Evolutionary conservation across 2,113 vertebrate species (phyloP).

Genomic region (Passer montanus): DNA sequence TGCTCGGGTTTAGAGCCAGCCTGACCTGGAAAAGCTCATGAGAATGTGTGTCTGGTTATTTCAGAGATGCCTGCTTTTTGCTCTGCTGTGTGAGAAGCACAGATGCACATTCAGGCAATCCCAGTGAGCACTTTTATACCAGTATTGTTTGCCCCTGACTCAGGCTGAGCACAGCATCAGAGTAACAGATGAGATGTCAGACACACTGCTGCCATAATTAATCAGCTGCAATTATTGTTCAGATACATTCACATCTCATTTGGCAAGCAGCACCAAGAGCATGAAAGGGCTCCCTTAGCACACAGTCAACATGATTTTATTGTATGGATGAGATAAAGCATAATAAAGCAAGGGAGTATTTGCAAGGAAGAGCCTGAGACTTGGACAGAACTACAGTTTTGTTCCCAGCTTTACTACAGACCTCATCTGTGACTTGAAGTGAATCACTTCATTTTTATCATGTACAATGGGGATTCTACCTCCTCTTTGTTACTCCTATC

Average conservation of each 20-base stretch:
- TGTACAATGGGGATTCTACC: not conserved
- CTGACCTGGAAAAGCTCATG: not conserved
- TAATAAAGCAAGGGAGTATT: not conserved
- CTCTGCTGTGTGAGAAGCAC: not conserved
- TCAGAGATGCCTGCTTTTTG: not conserved
- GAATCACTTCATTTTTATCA: not conserved
- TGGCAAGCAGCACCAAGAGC: not conserved
- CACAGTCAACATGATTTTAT: not conserved
- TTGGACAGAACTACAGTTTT: not conserved
- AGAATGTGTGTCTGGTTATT: not conserved
- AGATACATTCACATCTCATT: not conserved
- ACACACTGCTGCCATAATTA: not conserved
- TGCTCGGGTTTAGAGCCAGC: not conserved
- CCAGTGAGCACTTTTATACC: not conserved
- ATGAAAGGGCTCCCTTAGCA: not conserved
- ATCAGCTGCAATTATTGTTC: not conserved
- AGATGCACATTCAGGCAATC: rapidly evolving
- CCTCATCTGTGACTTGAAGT: not conserved
- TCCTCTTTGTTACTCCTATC: not conserved
- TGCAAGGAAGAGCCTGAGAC: not conserved
- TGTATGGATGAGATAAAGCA: not conserved
- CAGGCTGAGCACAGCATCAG: not conserved
- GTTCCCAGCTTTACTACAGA: not conserved
- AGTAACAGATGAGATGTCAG: not conserved
- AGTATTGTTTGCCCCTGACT: not conserved